Evolutionary conservation across 2,113 vertebrate genomes (phyloP).

Genomic region (Panthera tigris): DNA sequence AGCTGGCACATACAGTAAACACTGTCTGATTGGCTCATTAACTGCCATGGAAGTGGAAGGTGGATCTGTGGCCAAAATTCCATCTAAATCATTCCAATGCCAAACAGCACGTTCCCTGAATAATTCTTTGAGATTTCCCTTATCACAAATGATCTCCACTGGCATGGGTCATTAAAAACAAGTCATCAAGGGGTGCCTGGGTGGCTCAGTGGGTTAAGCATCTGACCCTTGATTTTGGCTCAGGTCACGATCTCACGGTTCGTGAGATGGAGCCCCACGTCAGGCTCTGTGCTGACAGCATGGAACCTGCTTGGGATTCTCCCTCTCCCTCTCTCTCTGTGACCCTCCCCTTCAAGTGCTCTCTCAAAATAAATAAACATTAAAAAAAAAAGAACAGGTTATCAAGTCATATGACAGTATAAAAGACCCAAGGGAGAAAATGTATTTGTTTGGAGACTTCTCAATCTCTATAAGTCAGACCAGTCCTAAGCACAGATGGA

Average conservation of each 20-base stretch:
- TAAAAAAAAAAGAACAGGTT: neutral
- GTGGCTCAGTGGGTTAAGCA: too few species aligned
- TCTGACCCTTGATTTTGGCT: too few species aligned
- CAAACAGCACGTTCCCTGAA: constrained; percentile 29
- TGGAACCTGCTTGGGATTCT: too few species aligned
- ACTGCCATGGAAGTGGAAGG: neutral
- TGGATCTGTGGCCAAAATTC: neutral
- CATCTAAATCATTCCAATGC: neutral
- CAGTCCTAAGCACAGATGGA: neutral
- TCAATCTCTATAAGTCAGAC: neutral
- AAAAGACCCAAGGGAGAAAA: neutral
- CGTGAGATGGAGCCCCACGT: too few species aligned
- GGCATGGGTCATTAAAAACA: neutral
- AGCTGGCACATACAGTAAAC: neutral
- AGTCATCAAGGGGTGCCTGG: neutral
- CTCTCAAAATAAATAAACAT: too few species aligned
- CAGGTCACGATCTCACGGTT: too few species aligned
- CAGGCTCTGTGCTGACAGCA: too few species aligned
- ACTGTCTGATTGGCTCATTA: neutral
- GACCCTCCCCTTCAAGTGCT: too few species aligned
- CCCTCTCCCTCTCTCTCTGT: too few species aligned
- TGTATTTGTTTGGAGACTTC: neutral
- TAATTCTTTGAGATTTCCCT: constrained; percentile 19
- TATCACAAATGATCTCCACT: neutral
- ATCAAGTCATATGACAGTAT: neutral